Base-by-base conservation (phyloP, 1,140 invertebrate species). In the Lineus longissimus region DNA sequence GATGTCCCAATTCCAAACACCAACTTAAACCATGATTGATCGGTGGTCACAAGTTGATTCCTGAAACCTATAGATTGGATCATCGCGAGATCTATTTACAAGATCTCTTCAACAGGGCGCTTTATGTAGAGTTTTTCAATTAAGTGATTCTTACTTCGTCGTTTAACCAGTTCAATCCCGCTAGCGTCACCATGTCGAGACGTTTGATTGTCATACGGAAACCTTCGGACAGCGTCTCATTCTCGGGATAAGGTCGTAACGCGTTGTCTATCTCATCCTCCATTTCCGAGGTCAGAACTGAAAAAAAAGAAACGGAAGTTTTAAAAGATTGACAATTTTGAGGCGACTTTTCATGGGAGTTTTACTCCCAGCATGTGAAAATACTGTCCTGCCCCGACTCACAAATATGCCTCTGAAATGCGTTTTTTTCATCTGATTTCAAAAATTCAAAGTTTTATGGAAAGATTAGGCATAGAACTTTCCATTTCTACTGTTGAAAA, bases 131-230 rank as follows among this genome's bases (percentile, higher is more conserved):
- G 11, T 43, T 43, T 43, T 43, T 7, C 6, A 23, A 51, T 27
- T 17, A 27, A n/a, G 27, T 23, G 17, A n/a, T 25, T 19, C 60
- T 15, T 74, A 87, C 90, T 81, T 97, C 94, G 82, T 98, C 95
- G 76, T 98, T 98, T 0, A 98, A 83, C 95, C 95, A 98, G 78
- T 92, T 92, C 0, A 90, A 81, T 0, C 90, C 90, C 0, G 82
- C 73, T 1, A 98, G 77, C 0, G 95, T 97, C 59, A 87, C 82
- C 11, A 98, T 86, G 79, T 98, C 95, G 68, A 80, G 83, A 17
- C 85, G 66, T 0, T 83, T 87, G 13, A 90, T 86, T 62, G 82
- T 80, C 22, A 88, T 71, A 9, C 84, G 83, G 69, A 86, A 88
- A 15, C 73, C 84, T 59, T 86, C 83, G 0, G 82, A 81, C 0